These are phyloP conservation scores for Dromococcyx pavoninus DNA, from an alignment of 2,797 vertebrate genomes.

Conservation along the genomic window DNA sequence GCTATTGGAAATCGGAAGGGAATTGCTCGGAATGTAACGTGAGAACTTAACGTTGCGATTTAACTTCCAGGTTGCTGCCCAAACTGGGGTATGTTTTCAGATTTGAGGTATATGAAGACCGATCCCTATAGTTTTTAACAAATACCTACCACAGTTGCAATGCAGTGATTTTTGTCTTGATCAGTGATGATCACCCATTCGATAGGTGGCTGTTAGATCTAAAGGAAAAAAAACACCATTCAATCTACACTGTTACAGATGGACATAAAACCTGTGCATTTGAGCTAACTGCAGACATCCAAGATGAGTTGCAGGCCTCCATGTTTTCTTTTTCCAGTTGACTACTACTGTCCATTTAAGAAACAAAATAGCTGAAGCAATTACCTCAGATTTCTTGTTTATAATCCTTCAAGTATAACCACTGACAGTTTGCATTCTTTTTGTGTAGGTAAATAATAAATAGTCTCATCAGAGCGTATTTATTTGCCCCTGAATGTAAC, in stretches of 20 bases:
- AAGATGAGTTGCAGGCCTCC: not conserved
- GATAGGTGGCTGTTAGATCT: not conserved
- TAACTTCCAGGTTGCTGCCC: fast-evolving
- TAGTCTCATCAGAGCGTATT: not conserved
- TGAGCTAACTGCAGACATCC: not conserved
- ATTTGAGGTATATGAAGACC: not conserved
- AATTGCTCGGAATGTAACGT: not conserved
- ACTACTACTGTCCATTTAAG: not conserved
- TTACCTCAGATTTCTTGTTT: not conserved
- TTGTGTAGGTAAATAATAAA: not conserved
- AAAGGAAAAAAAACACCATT: not conserved
- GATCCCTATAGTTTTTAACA: not conserved
- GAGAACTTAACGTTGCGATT: not conserved
- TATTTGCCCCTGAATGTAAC: not conserved
- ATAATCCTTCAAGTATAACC: not conserved
- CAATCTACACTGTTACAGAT: not conserved
- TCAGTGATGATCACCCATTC: fast-evolving
- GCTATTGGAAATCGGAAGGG: not conserved
- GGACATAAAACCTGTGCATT: not conserved
- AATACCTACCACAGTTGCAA: not conserved
- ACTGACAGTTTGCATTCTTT: not conserved
- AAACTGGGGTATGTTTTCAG: not conserved
- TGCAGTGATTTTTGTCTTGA: not conserved
- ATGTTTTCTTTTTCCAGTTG: not conserved
- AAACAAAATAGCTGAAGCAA: not conserved